Evolutionary conservation across 2,888 invertebrate genomes (phyloP).

Genomic region (Danaus chrysippus): DNA sequence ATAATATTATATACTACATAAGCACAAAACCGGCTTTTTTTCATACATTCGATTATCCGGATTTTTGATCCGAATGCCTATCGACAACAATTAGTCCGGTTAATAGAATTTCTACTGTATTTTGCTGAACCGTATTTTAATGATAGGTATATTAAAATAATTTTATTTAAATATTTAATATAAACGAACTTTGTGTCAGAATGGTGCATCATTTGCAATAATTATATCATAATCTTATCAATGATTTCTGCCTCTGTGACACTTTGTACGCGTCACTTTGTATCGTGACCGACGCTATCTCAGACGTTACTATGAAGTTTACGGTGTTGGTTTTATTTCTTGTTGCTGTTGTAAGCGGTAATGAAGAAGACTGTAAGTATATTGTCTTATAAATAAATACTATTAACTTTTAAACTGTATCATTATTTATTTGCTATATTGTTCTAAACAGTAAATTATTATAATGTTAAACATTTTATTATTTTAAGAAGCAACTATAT

Average conservation of each 20-base stretch:
- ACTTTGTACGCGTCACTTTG: conserved; percentile 5
- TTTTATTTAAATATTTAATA: too few relatives aligned
- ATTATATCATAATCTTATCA: background rate
- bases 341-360: conserved; percentile 14
- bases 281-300: conserved; percentile 17
- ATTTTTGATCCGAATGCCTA: too few relatives aligned
- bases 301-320: conserved; percentile 24
- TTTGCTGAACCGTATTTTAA: too few relatives aligned
- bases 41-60: too few relatives aligned
- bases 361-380: conserved; percentile 32
- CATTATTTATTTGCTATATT: conserved; percentile 1
- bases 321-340: conserved; percentile 17
- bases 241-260: background rate
- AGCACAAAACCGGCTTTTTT: too few relatives aligned
- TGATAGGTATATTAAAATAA: too few relatives aligned
- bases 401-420: background rate
- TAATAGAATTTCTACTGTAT: too few relatives aligned
- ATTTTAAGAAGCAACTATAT: too few relatives aligned
- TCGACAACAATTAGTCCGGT: too few relatives aligned
- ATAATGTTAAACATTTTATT: too few relatives aligned
- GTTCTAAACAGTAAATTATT: background rate
- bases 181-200: too few relatives aligned
- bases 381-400: background rate
- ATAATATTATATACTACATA: too few relatives aligned
- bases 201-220: background rate